phyloP scores from a whole-genome alignment of 2,113 vertebrate genomes.

The Rhinogobius similis region DNA sequence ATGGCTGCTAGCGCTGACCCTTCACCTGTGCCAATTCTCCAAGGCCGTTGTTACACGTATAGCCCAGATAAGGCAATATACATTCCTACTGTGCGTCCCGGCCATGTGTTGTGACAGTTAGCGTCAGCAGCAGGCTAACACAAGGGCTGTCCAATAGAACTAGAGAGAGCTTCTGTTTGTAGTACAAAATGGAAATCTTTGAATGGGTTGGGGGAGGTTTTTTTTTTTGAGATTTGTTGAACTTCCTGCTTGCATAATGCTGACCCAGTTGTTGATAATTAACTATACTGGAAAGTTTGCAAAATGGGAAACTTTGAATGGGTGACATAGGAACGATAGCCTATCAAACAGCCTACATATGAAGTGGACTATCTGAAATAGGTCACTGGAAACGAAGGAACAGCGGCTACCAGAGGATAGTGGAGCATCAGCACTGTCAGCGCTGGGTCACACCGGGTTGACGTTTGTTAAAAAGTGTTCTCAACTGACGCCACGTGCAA shows the following conservation, averaged over 20 bases:
- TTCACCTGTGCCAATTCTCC: constrained; percentile 27
- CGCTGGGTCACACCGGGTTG: neutral
- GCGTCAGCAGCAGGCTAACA: neutral
- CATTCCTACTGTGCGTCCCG: neutral
- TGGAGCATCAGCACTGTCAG: neutral
- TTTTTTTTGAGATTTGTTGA: neutral
- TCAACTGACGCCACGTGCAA: too few relatives aligned
- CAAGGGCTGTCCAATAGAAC: neutral
- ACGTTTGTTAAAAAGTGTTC: too few relatives aligned
- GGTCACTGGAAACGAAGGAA: constrained; percentile 30
- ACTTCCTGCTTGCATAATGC: neutral
- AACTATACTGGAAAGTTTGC: constrained; percentile 13
- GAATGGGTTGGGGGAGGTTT: neutral
- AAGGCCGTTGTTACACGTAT: constrained; percentile 10
- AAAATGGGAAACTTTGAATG: neutral
- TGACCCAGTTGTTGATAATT: constrained; percentile 16
- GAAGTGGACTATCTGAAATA: constrained; percentile 15
- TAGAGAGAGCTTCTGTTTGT: constrained; percentile 27
- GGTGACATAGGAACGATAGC: too few relatives aligned
- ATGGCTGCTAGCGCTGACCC: constrained; percentile 17
- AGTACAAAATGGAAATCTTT: constrained; percentile 5
- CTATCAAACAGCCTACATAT: constrained; percentile 8
- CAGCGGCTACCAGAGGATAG: constrained; percentile 3
- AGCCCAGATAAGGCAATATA: neutral
- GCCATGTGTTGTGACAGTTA: neutral